A percentile compares a stretch with the other conserved stretches of the same genome.
Evolutionary conservation across 2,113 vertebrate genomes (phyloP).

Genomic region (Zeus faber): DNA sequence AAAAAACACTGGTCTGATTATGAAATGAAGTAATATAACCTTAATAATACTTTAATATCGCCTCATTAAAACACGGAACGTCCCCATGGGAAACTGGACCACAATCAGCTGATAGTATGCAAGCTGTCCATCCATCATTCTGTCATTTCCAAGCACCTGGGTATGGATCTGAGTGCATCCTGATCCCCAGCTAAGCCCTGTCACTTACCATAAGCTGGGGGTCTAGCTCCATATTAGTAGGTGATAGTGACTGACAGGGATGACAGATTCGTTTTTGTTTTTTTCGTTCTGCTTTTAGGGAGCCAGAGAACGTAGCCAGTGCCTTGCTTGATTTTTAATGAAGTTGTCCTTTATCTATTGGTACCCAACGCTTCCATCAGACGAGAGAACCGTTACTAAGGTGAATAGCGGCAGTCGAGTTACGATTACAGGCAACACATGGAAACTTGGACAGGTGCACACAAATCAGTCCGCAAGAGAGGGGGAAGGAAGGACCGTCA

Average conservation of each 20-base stretch:
- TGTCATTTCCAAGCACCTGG: slow-evolving; percentile 1
- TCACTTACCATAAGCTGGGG: not conserved
- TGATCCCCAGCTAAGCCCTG: not conserved
- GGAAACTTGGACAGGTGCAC: slow-evolving; percentile 3
- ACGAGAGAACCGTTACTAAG: too few relatives aligned
- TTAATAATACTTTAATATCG: not conserved
- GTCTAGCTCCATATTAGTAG: slow-evolving; percentile 1
- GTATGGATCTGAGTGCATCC: not conserved
- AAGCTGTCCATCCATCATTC: not conserved
- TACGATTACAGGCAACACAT: slow-evolving; percentile 35
- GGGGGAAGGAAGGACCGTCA: not conserved
- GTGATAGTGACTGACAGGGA: not conserved
- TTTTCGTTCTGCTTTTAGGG: too few relatives aligned
- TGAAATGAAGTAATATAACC: too few relatives aligned
- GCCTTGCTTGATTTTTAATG: not conserved
- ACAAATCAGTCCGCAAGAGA: slow-evolving; percentile 15
- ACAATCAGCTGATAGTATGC: not conserved
- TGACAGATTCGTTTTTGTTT: not conserved
- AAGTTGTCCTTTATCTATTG: not conserved
- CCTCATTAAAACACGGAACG: slow-evolving; percentile 1
- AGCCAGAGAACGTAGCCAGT: not conserved
- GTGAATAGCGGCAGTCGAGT: slow-evolving; percentile 30
- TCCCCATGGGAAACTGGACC: slow-evolving; percentile 1
- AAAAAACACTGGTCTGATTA: too few relatives aligned
- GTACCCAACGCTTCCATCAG: not conserved